Evolutionary conservation across 1,140 invertebrate species (phyloP).

Genomic region (Camponotus pennsylvanicus): DNA sequence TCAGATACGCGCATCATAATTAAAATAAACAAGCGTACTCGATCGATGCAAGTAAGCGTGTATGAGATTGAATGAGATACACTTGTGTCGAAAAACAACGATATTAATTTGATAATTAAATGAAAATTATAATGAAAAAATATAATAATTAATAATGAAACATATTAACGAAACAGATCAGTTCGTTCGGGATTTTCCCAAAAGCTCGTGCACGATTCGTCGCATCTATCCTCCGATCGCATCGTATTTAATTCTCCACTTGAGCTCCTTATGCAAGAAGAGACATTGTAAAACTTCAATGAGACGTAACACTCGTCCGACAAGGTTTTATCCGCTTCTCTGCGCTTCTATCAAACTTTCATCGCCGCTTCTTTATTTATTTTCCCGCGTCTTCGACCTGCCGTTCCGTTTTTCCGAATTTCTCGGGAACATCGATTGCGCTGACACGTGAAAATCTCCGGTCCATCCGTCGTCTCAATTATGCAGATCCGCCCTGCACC

Average conservation of each 20-base stretch:
- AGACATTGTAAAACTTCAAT: constrained; percentile 14
- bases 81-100: too few relatives aligned
- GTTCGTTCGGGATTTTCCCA: neutral
- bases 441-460: constrained; percentile 35
- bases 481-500: constrained; percentile 42
- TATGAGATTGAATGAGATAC: neutral
- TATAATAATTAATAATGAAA: too few relatives aligned
- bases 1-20: too few relatives aligned
- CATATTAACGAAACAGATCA: neutral
- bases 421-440: neutral
- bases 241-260: neutral
- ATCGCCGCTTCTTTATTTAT: neutral
- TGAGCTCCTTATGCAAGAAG: too few relatives aligned
- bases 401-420: neutral
- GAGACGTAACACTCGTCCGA: neutral
- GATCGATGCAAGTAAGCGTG: neutral
- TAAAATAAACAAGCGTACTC: neutral
- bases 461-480: constrained; percentile 39
- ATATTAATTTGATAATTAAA: too few relatives aligned
- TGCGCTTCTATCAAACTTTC: constrained; percentile 30
- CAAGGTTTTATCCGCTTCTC: neutral
- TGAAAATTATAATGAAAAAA: too few relatives aligned
- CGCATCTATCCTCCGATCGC: neutral
- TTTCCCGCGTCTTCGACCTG: neutral
- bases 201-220: neutral